Evolutionary conservation across 2,113 vertebrate species (phyloP), one percentile per base, ranked within the genome.

Genomic region (Platysternon megacephalum): DNA sequence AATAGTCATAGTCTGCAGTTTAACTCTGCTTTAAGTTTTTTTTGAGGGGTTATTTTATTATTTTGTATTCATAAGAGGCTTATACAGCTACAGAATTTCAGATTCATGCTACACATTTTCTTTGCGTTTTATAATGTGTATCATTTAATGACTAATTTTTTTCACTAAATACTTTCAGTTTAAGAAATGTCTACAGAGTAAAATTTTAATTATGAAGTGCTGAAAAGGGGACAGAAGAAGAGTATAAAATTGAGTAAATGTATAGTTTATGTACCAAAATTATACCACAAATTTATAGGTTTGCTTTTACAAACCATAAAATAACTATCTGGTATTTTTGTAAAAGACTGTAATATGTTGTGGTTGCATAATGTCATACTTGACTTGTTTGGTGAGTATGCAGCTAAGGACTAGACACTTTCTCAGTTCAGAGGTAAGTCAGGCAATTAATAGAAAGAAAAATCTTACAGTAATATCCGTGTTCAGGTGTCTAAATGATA

Each of bases 401-500:
- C 51, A 0, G 76, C 58, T 86, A 85, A 65, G 78, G 79, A 2
- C 12, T n/a, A 48, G 28, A 85, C 13, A 26, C 76, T 79, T 86
- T 74, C 82, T 74, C 55, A 88, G 49, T 94, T 94, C 35, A 88
- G 88, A 88, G 74, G 51, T 44, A 93, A 94, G 79, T 94, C 89
- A 79, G 55, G 84, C 39, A 91, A 86, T 81, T 74, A 82, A 82
- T 84, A 86, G 72, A 74, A 72, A 39, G 35, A 82, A 9, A 94
- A 91, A 93, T 51, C 11, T 53, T 52, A 24, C 86, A 58, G 61
- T 5, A 1, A 4, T 93, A 35, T 49, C 68, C 46, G 11, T 86
- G n/a, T 92, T 76, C 68, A 8, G 42, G 39, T 85, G 76, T 96
- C 94, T 93, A 79, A 85, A 32, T 91, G 96, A 86, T 97, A 96